Percentiles rank a stretch among this genome's conserved stretches.
These are phyloP conservation scores for Physocephala rufipes DNA, from an alignment of 2,888 invertebrate species.

Conservation along the genomic window DNA sequence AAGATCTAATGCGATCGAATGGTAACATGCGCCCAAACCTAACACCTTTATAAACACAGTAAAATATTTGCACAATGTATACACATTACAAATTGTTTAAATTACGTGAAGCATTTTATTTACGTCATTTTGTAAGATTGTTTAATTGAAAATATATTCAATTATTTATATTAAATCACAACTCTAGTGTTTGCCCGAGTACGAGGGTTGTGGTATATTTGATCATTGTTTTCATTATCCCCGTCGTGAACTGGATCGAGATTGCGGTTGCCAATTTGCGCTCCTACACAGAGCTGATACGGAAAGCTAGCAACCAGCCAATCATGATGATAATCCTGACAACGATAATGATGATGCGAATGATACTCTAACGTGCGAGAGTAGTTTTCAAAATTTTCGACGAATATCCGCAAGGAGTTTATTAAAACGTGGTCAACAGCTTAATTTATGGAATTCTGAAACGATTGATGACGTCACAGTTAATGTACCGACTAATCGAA, in stretches of 20 bases:
- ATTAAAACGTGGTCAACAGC: no score
- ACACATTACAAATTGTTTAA: no score
- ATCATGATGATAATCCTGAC: constrained; percentile 54
- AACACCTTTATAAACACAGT: no score
- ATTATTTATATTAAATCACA: constrained; percentile 17
- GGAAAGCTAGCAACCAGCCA: constrained; percentile 69
- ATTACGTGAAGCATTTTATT: no score
- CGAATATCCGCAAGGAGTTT: no score
- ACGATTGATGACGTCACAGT: constrained; percentile 10
- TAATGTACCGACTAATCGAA: constrained; percentile 39
- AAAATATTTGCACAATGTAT: no score
- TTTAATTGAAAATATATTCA: background rate
- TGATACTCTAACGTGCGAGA: constrained; percentile 55
- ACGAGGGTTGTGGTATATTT: constrained; percentile 87
- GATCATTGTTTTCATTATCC: constrained; percentile 90
- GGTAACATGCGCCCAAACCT: no score
- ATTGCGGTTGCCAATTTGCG: constrained; percentile 91
- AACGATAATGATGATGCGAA: no score
- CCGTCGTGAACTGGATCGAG: constrained; percentile 76
- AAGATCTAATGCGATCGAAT: no score
- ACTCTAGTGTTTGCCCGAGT: constrained; percentile 68
- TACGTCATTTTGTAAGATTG: no score
- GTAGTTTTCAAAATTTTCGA: constrained; percentile 49
- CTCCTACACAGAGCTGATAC: constrained; percentile 85
- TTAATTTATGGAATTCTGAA: no score